A percentile compares a stretch with the other conserved stretches of the same genome.
Conservation (phyloP, 1,140 invertebrate species). For the Aphelenchoides fujianensis region DNA sequence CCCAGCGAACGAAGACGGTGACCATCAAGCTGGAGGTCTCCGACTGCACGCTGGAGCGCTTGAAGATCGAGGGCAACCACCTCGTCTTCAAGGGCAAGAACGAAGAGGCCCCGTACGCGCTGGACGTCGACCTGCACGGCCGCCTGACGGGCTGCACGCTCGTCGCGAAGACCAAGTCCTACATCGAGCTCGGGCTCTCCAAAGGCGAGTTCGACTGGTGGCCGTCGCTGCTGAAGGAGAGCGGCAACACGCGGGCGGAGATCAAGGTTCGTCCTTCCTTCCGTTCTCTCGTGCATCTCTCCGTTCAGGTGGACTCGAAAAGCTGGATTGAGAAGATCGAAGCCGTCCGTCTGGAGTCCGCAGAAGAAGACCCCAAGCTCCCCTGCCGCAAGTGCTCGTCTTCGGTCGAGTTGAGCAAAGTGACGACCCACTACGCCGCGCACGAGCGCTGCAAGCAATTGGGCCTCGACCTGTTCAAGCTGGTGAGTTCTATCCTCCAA, state of each 20-base stretch:
- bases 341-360: too few species aligned
- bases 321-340: constrained; percentile 93
- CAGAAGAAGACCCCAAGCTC: too few species aligned
- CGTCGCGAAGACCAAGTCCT: constrained; percentile 2
- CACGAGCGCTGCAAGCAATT: too few species aligned
- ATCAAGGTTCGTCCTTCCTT: constrained; percentile 23
- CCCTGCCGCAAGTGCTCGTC: too few species aligned
- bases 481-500: too few species aligned
- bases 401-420: too few species aligned
- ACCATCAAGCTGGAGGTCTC: constrained; percentile 30
- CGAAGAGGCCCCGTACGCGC: constrained; percentile 13
- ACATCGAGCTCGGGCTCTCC: constrained; percentile 27
- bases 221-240: constrained; percentile 28
- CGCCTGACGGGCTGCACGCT: constrained; percentile 8
- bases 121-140: constrained; percentile 24
- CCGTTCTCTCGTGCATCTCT: not conserved
- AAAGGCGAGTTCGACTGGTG: constrained; percentile 34
- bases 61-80: constrained; percentile 24
- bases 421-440: too few species aligned
- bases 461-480: too few species aligned
- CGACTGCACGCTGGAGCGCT: constrained; percentile 27
- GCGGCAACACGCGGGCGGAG: constrained; percentile 21
- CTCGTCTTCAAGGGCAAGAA: constrained; percentile 24
- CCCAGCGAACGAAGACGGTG: constrained; percentile 23
- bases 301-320: constrained; percentile 76